Percentiles rank a stretch among this genome's conserved stretches.
These are phyloP conservation scores for Sinosuthora webbiana DNA, from an alignment of 2,113 vertebrate genomes.

Conservation along the genomic window DNA sequence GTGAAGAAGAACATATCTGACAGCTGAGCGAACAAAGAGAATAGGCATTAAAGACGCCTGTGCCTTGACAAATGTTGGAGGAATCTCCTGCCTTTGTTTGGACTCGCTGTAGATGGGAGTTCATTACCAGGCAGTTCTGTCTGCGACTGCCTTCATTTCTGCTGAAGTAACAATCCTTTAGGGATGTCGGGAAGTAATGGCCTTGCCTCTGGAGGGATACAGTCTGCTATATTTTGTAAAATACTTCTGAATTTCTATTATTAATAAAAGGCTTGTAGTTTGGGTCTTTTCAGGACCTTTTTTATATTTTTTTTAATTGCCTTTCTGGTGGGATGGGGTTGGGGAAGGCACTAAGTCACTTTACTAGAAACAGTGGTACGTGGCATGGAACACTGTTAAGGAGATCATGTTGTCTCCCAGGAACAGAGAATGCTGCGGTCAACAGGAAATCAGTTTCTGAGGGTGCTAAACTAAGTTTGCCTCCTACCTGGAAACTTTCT, in stretches of 20 bases:
- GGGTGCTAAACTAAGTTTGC: constrained; percentile 14
- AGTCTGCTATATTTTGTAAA: neutral
- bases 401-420: constrained; percentile 37
- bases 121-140: neutral
- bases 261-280: neutral
- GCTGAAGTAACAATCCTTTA: neutral
- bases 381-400: neutral
- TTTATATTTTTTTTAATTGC: neutral
- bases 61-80: neutral
- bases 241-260: neutral
- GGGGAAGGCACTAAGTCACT: neutral
- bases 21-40: constrained; percentile 26
- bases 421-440: neutral
- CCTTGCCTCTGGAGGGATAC: neutral
- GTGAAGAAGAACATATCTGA: constrained; percentile 5
- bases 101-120: neutral
- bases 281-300: neutral
- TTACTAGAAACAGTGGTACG: neutral
- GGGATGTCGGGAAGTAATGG: neutral
- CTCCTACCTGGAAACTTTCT: constrained; percentile 34
- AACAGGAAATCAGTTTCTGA: constrained; percentile 24
- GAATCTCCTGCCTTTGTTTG: constrained; percentile 7
- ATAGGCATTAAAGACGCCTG: neutral
- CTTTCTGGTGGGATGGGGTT: neutral
- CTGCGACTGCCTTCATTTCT: neutral